These are phyloP conservation scores for Araneus ventricosus DNA, from an alignment of 1,140 invertebrate genomes.

Conservation along the genomic window DNA sequence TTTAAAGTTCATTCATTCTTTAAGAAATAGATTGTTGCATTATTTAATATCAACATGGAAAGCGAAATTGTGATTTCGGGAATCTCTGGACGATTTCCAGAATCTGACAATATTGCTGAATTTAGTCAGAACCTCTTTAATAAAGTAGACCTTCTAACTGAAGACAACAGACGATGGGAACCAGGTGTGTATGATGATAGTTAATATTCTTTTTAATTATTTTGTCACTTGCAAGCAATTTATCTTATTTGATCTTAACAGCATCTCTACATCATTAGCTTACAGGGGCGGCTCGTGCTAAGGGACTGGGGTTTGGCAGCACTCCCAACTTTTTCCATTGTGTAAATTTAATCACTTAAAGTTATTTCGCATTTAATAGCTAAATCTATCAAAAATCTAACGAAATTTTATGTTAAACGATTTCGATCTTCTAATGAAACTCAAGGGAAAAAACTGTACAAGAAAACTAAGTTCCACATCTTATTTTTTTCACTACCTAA, in stretches of 20 bases:
- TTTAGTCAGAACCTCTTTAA: slow-evolving; percentile 93
- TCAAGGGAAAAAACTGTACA: too few relatives aligned
- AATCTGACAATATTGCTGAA: slow-evolving; percentile 92
- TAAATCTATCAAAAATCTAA: too few relatives aligned
- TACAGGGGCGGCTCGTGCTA: too few relatives aligned
- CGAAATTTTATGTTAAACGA: too few relatives aligned
- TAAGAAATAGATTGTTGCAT: neutral
- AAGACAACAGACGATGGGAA: slow-evolving; percentile 90
- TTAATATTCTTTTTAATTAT: neutral
- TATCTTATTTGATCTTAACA: neutral
- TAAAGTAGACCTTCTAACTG: slow-evolving; percentile 92
- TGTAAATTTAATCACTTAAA: too few relatives aligned
- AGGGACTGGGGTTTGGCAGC: too few relatives aligned
- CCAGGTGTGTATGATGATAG: slow-evolving; percentile 80
- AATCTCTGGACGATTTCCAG: slow-evolving; percentile 93
- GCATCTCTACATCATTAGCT: too few relatives aligned
- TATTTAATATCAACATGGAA: slow-evolving; percentile 49
- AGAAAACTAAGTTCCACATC: too few relatives aligned
- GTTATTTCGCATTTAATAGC: too few relatives aligned
- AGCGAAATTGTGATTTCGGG: slow-evolving; percentile 92
- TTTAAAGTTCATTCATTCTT: slow-evolving; percentile 54
- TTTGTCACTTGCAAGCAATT: neutral
- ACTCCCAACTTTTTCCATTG: too few relatives aligned
- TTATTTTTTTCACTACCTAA: too few relatives aligned
- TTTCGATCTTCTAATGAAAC: too few relatives aligned